Evolutionary conservation across 1,140 invertebrate species (phyloP).

Genomic region (Meloidogyne floridensis): DNA sequence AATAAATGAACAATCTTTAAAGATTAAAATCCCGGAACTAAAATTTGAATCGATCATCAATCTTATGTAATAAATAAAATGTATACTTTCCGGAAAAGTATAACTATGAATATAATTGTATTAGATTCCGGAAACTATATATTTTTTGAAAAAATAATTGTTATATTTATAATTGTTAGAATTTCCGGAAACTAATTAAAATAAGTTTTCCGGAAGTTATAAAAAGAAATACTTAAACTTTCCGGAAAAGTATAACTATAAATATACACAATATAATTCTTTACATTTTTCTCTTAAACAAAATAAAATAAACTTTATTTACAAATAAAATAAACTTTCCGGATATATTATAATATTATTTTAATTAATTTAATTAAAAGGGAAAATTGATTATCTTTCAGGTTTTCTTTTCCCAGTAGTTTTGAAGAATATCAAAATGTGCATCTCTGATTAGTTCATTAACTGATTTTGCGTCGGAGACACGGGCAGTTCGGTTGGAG

Average conservation of each 20-base stretch:
- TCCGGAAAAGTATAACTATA: too few relatives aligned
- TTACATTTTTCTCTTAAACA: not conserved
- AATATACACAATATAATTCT: too few relatives aligned
- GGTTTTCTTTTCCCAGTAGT: slow-evolving; percentile 11
- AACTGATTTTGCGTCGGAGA: slow-evolving; percentile 10
- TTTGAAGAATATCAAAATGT: slow-evolving; percentile 14
- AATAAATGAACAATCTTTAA: not conserved
- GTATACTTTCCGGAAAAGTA: too few relatives aligned
- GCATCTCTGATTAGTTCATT: slow-evolving; percentile 10
- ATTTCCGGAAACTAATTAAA: not conserved
- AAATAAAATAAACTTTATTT: not conserved
- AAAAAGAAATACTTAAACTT: not conserved
- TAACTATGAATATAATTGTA: too few relatives aligned
- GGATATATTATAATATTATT: not conserved
- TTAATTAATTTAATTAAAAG: not conserved
- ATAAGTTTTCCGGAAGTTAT: not conserved
- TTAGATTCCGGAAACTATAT: too few relatives aligned
- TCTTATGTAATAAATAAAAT: too few relatives aligned
- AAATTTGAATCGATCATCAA: too few relatives aligned
- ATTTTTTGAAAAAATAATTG: too few relatives aligned
- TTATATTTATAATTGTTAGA: too few relatives aligned
- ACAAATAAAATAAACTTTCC: not conserved
- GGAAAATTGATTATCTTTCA: not conserved
- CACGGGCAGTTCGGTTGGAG: slow-evolving; percentile 7
- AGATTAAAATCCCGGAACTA: too few relatives aligned